phyloP scores from a whole-genome alignment of 2,797 vertebrate genomes.

The Erethizon dorsatum region DNA sequence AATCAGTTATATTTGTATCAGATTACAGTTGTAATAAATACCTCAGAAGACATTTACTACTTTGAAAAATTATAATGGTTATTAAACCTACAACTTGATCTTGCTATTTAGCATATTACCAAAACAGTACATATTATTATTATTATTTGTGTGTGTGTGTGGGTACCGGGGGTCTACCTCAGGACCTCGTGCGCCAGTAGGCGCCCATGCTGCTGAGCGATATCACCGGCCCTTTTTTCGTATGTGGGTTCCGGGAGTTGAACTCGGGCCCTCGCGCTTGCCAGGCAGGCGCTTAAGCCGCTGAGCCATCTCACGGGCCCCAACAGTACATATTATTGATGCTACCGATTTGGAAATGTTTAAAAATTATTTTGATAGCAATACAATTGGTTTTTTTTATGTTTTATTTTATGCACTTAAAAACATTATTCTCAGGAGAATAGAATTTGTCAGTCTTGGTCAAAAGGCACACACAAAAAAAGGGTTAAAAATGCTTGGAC shows the following conservation, averaged over 20 bases:
- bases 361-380: background rate
- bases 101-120: conserved; percentile 7
- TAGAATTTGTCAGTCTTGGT: background rate
- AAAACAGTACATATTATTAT: background rate
- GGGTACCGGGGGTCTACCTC: no score
- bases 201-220: no score
- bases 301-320: no score
- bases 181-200: no score
- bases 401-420: conserved; percentile 40
- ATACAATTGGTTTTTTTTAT: conserved; percentile 36
- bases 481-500: background rate
- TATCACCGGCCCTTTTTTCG: no score
- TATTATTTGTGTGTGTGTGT: no score
- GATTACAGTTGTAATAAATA: conserved; percentile 18
- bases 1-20: background rate
- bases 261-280: no score
- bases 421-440: conserved; percentile 17
- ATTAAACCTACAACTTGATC: background rate
- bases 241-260: no score
- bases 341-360: conserved; percentile 27
- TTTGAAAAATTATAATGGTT: conserved; percentile 13
- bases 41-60: background rate
- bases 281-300: no score
- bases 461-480: background rate
- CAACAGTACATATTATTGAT: background rate